Percentiles rank a stretch among this genome's conserved stretches.
Evolutionary conservation across 2,888 invertebrate genomes (phyloP).

Genomic region (Zygothrica quintamaculata): DNA sequence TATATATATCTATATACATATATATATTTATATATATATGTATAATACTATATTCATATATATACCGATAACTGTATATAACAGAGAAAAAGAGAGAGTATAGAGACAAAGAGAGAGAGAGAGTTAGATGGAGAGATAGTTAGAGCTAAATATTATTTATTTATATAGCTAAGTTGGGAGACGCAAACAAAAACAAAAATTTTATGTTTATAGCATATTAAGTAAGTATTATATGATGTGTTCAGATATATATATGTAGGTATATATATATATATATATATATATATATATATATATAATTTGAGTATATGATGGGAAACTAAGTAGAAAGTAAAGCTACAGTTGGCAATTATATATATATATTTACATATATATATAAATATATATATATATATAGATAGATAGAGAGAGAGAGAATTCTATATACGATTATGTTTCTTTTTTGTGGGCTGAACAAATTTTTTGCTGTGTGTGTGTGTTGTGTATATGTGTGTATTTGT

Average conservation of each 20-base stretch:
- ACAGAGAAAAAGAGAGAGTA: background rate
- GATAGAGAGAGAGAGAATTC: too few species aligned
- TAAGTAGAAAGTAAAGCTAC: too few species aligned
- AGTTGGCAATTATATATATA: slow-evolving; percentile 4
- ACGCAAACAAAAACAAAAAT: slow-evolving; percentile 11
- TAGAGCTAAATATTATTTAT: slow-evolving; percentile 4
- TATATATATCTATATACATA: background rate
- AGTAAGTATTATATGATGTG: background rate
- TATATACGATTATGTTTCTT: too few species aligned
- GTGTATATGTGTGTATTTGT: slow-evolving; percentile 42
- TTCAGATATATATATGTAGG: slow-evolving; percentile 14
- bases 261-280: slow-evolving; percentile 23
- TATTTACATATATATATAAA: slow-evolving; percentile 5
- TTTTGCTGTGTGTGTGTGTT: slow-evolving; percentile 40
- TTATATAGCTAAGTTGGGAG: background rate
- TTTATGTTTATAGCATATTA: too few species aligned
- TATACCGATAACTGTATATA: slow-evolving; percentile 7
- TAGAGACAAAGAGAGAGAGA: slow-evolving; percentile 3
- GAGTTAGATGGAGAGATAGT: slow-evolving; percentile 10
- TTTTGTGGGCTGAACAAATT: slow-evolving; percentile 45
- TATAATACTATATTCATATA: too few species aligned
- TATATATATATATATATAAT: slow-evolving; percentile 14
- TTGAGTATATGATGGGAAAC: background rate
- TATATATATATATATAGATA: slow-evolving; percentile 12
- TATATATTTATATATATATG: slow-evolving; percentile 2